These are phyloP conservation scores for Muntiacus muntjak DNA, from an alignment of 2,113 vertebrate species.

Conservation along the genomic window DNA sequence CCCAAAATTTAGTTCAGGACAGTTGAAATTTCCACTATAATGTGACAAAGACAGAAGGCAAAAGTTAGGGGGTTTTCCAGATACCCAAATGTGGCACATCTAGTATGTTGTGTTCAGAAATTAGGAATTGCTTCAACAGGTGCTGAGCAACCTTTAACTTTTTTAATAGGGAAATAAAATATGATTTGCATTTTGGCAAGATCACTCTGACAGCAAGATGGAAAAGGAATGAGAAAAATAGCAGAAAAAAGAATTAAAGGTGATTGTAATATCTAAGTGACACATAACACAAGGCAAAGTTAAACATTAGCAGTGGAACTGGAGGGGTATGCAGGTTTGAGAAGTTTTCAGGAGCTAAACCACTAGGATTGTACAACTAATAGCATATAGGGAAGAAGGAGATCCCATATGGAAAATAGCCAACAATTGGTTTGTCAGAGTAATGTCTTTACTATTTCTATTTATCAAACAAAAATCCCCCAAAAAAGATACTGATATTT, in stretches of 20 bases:
- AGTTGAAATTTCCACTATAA: not conserved
- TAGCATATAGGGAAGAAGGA: accelerated
- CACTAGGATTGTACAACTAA: not conserved
- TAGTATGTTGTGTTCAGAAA: not conserved
- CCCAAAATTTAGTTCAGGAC: not conserved
- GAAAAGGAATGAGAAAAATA: not conserved
- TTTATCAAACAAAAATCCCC: not conserved
- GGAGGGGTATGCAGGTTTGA: accelerated
- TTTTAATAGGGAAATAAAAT: not conserved
- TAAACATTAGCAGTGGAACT: not conserved
- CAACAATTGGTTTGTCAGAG: not conserved
- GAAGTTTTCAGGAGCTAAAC: not conserved
- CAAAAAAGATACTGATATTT: not conserved
- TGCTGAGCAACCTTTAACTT: not conserved
- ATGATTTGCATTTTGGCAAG: not conserved
- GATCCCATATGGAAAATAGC: accelerated
- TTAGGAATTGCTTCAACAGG: not conserved
- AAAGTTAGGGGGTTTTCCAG: not conserved
- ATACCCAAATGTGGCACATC: not conserved
- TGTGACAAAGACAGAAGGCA: not conserved
- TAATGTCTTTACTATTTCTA: not conserved
- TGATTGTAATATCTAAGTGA: not conserved
- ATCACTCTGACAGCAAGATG: not conserved
- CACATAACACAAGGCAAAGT: not conserved
- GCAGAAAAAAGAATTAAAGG: not conserved